A percentile compares a stretch with the other conserved stretches of the same genome.
These are phyloP conservation scores for Cylindroiulus punctatus DNA, from an alignment of 2,888 invertebrate genomes.

Conservation along the genomic window DNA sequence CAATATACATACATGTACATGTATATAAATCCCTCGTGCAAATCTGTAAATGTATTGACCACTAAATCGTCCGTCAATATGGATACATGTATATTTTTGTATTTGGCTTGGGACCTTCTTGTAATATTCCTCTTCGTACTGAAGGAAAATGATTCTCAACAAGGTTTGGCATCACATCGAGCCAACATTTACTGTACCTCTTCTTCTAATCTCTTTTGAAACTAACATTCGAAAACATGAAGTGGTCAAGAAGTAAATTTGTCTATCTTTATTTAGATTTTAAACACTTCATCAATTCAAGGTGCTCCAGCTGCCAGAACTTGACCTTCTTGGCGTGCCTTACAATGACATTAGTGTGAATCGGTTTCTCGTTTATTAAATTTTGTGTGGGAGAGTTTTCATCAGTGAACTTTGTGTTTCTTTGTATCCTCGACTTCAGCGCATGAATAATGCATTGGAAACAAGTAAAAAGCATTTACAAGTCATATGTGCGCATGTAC, in stretches of 20 bases:
- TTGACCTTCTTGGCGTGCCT: neutral
- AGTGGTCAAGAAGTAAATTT: conserved; percentile 16
- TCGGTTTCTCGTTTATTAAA: conserved; percentile 19
- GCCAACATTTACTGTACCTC: too few species aligned
- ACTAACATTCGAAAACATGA: neutral
- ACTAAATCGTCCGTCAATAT: too few species aligned
- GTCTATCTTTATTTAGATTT: conserved; percentile 6
- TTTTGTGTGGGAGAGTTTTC: conserved; percentile 31
- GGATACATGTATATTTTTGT: too few species aligned
- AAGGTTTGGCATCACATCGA: too few species aligned
- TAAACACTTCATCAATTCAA: conserved; percentile 37
- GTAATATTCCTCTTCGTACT: too few species aligned
- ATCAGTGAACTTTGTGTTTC: conserved; percentile 22
- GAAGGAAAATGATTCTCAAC: too few species aligned
- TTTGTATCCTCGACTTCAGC: neutral
- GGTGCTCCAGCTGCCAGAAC: conserved; percentile 27
- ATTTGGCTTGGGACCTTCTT: too few species aligned
- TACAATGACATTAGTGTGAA: neutral
- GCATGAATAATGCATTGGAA: conserved; percentile 20
- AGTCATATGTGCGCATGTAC: conserved; percentile 33
- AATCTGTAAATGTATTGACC: too few species aligned
- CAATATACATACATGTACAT: too few species aligned
- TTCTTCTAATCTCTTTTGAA: neutral
- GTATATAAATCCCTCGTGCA: too few species aligned
- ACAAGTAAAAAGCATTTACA: conserved; percentile 38